phyloP scores from a whole-genome alignment of 2,888 invertebrate genomes.

The Pristionchus maxplancki region DNA sequence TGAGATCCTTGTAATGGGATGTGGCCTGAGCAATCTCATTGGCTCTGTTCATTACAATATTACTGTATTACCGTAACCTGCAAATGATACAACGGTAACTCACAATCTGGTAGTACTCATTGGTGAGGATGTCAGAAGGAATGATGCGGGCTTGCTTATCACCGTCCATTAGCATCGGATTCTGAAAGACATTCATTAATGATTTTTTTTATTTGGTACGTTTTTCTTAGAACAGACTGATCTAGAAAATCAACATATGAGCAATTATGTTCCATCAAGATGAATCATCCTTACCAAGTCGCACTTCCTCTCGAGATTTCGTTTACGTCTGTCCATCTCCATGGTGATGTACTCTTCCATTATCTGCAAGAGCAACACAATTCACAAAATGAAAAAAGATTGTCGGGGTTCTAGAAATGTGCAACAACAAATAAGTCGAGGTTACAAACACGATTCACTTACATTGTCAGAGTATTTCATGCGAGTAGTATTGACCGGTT shows the following conservation, averaged over 20 bases:
- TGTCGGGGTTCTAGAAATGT: background rate
- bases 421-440: too few relatives aligned
- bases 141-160: conserved; percentile 34
- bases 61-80: background rate
- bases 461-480: background rate
- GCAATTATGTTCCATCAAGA: background rate
- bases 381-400: background rate
- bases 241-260: too few relatives aligned
- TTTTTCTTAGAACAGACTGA: background rate
- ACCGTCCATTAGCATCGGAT: conserved; percentile 37
- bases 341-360: background rate
- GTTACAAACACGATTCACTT: background rate
- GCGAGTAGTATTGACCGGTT: background rate
- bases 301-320: background rate
- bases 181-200: background rate
- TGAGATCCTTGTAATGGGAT: conserved; percentile 49
- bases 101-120: conserved; percentile 51
- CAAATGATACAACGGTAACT: background rate
- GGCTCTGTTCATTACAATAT: background rate
- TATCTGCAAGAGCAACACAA: background rate
- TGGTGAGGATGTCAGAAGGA: conserved; percentile 7
- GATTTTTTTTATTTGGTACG: background rate
- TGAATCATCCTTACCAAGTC: background rate
- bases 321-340: background rate
- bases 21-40: conserved; percentile 32